Conservation (phyloP, 1,140 invertebrate species). For the Octopus bimaculoides region DNA sequence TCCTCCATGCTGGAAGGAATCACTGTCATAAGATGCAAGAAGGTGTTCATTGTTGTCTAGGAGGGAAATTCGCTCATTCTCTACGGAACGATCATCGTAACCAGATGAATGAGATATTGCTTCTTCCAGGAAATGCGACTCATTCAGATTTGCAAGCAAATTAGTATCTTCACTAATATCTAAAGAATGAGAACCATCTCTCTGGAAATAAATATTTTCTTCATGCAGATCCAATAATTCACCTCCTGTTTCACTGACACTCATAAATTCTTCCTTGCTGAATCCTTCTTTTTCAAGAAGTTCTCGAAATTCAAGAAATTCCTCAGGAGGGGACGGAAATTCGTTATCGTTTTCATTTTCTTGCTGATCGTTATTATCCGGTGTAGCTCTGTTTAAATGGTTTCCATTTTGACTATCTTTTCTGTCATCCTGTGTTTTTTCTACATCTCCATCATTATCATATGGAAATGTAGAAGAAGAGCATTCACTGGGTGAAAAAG, state of each 20-base stretch:
- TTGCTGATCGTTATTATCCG: no score
- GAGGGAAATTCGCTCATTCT: not conserved
- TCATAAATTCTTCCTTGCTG: not conserved
- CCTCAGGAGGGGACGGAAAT: not conserved
- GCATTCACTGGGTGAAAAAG: not conserved
- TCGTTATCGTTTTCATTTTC: not conserved
- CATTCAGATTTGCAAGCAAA: not conserved
- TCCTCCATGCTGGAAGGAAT: not conserved
- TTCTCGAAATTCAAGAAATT: constrained; percentile 5
- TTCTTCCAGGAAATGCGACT: not conserved
- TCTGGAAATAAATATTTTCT: not conserved
- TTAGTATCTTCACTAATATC: not conserved
- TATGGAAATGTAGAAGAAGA: not conserved
- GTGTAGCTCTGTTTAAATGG: no score
- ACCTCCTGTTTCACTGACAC: not conserved
- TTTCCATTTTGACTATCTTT: no score
- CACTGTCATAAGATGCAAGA: not conserved
- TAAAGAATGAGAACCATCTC: not conserved
- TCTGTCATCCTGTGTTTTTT: not conserved
- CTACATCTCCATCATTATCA: not conserved
- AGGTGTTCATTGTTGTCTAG: not conserved
- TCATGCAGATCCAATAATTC: not conserved
- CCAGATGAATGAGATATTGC: not conserved
- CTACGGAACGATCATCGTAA: not conserved
- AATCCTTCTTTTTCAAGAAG: constrained; percentile 3